A percentile compares a stretch with the other conserved stretches of the same genome.
Evolutionary conservation across 2,888 invertebrate species (phyloP).

Genomic region (Atethmia centrago): DNA sequence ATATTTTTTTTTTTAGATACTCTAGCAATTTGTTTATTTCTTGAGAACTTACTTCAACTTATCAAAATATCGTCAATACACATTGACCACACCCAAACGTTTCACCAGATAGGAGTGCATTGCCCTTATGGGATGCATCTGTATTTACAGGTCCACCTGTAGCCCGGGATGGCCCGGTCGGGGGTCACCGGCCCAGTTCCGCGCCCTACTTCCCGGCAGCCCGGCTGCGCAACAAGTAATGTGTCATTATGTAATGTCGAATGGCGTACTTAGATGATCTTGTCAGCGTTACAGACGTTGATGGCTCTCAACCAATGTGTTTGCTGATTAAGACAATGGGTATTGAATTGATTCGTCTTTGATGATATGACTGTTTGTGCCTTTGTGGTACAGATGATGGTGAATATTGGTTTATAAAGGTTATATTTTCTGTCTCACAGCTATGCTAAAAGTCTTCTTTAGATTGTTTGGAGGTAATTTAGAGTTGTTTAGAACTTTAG

Average conservation of each 20-base stretch:
- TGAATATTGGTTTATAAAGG: background rate
- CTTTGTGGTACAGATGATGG: background rate
- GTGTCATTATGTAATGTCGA: constrained; percentile 60
- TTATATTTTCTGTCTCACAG: background rate
- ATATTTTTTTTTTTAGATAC: too few relatives aligned
- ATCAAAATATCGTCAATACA: background rate
- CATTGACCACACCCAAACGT: constrained; percentile 40
- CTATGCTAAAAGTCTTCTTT: background rate
- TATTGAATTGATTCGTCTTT: constrained; percentile 15
- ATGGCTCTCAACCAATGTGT: constrained; percentile 20
- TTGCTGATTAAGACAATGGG: constrained; percentile 31
- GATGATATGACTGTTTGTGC: background rate
- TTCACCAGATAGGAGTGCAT: constrained; percentile 45
- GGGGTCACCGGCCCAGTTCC: constrained; percentile 78
- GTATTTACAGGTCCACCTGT: constrained; percentile 64
- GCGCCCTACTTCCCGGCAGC: constrained; percentile 72
- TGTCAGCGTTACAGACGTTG: constrained; percentile 4
- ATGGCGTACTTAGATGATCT: constrained; percentile 46
- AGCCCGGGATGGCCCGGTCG: constrained; percentile 68
- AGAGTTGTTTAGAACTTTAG: too few relatives aligned
- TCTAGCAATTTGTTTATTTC: background rate
- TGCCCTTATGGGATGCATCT: constrained; percentile 55
- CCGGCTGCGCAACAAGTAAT: constrained; percentile 78
- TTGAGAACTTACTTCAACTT: background rate
- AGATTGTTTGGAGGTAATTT: background rate